Evolutionary conservation across 2,888 invertebrate species (phyloP), one percentile per base, ranked within the genome.

Genomic region (Philereme vetulata): DNA sequence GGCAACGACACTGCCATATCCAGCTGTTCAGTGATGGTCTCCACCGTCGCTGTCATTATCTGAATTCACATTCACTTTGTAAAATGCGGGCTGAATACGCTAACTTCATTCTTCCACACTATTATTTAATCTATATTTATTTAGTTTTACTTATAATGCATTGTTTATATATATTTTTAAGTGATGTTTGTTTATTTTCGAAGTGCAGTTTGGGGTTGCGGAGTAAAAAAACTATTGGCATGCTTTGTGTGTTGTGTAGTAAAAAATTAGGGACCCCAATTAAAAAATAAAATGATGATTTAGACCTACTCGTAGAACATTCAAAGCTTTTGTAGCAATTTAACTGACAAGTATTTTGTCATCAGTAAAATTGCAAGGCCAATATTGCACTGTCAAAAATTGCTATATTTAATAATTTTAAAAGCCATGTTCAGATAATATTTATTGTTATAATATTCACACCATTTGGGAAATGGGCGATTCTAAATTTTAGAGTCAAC

Each of bases 1-100:
- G 98, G 97, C 77, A 98, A 94, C 45, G 97, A 95, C 45, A 96
- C 96, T 45, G 97, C 96, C 80, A 98, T 94, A 85, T 98, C 98
- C 78, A 98, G 92, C 85, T 97, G 96, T 84, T 97, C 97, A 63
- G 96, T 96, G 68, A 98, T 97, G 42, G 97, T 98, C 93, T 98
- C 97, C 77, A 98, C 97, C n/a, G 97, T 97, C 33, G 98, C 98
- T 72, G 98, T 97, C 96, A 97, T 97, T 80, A 97, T 97, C 97
- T 97, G 93, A 46, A 56, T 62, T 70, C 71, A 73, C 67, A 63
- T 62, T 51, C 48, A 49, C 10, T 7, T 35, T 46, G 50, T 42
- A 53, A 59, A 33, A 45, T 8, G 38, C 46, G 1, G 36, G 32
- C 32, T 38, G 4, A 35, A 34, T n/a, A 9, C 8, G 5, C 36